phyloP scores from a whole-genome alignment of 2,113 vertebrate genomes.

The Candoia aspera region DNA sequence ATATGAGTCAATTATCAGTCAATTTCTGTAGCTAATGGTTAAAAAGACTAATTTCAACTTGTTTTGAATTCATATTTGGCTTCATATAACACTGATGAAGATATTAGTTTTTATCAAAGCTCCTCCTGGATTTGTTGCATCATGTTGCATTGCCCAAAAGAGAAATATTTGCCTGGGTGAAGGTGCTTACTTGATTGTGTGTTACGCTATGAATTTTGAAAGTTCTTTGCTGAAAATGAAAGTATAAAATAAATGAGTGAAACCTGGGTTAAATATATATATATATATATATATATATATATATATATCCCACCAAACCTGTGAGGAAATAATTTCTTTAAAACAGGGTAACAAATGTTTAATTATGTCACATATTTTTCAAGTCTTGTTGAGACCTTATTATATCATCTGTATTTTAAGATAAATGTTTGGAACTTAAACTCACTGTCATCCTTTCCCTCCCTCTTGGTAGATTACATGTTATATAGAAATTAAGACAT shows the following conservation, averaged over 20 bases:
- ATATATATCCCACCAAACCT: not conserved
- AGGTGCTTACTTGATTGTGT: not conserved
- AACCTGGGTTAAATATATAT: not conserved
- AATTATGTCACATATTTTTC: not conserved
- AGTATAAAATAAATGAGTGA: not conserved
- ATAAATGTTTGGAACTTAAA: not conserved
- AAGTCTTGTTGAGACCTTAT: not conserved
- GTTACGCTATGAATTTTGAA: not conserved
- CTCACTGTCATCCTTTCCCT: not conserved
- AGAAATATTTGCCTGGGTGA: not conserved
- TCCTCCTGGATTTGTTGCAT: not conserved
- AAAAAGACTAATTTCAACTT: not conserved
- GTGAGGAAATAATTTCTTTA: not conserved
- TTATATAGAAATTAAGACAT: not conserved
- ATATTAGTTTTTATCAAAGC: not conserved
- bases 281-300: too few species aligned
- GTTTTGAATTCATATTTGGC: not conserved
- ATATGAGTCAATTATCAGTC: not conserved
- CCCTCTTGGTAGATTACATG: not conserved
- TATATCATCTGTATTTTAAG: not conserved
- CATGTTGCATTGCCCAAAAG: too few species aligned
- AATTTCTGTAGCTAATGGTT: not conserved
- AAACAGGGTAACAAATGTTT: not conserved
- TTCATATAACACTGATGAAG: not conserved
- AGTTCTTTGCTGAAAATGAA: not conserved